Evolutionary conservation across 2,797 vertebrate genomes (phyloP).

Genomic region (Sebastes flavidus): DNA sequence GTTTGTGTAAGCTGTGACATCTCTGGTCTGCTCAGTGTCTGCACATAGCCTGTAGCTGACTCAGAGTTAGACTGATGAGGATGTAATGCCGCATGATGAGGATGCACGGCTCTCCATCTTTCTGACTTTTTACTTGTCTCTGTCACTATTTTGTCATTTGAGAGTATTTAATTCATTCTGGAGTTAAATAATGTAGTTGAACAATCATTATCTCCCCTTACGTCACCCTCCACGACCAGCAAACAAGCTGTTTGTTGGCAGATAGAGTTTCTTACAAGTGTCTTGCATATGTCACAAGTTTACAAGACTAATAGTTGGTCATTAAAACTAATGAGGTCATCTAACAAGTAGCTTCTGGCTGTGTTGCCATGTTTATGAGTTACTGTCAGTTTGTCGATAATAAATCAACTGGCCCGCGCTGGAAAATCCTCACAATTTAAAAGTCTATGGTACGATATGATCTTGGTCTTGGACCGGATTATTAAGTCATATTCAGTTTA

Average conservation of each 20-base stretch:
- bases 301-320: constrained; percentile 8
- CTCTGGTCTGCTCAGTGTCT: constrained; percentile 67
- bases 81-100: neutral
- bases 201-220: neutral
- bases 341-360: neutral
- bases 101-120: neutral
- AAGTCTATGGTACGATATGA: neutral
- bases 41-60: constrained; percentile 15
- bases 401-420: constrained; percentile 33
- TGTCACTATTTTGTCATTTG: neutral
- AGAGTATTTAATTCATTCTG: neutral
- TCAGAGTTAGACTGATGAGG: constrained; percentile 20
- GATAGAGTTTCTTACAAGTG: neutral
- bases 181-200: neutral
- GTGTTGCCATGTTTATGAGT: constrained; percentile 38
- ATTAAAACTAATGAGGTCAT: constrained; percentile 47
- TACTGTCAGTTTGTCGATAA: constrained; percentile 33
- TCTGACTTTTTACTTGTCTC: neutral
- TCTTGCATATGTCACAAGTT: constrained; percentile 11
- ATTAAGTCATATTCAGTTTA: too few relatives aligned
- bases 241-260: neutral
- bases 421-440: constrained; percentile 11
- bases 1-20: constrained; percentile 73
- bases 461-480: neutral
- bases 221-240: neutral